Base-by-base conservation (phyloP, 2,797 vertebrate genomes). In the Coendou prehensilis region DNA sequence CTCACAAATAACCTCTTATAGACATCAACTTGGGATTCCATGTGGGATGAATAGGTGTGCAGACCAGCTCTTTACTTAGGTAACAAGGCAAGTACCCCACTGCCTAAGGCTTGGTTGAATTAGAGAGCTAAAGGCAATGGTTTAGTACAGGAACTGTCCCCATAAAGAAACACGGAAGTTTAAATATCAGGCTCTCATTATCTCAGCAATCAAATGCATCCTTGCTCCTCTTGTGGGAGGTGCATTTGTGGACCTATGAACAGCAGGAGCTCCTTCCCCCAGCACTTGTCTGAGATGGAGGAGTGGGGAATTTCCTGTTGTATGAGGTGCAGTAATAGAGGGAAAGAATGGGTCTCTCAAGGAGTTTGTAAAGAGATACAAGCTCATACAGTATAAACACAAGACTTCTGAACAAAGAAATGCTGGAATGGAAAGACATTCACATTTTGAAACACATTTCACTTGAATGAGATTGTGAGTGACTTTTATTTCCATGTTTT, bases 401-500 rank as follows among this genome's bases (percentile, higher is more conserved):
- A 52, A 50, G 28, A 20, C 81, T 91, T 4, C 63, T 73, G 22
- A 47, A 33, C 26, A 41, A 61, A 82, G 28, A 59, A 83, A 18
- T 50, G 23, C 3, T 47, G n/a, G 14, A 50, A 50, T 37, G 20
- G 28, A 47, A 91, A 75, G 18, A 64, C 63, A 84, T 50, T 26
- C 1, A 89, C 1, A 52, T 81, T 56, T 76, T n/a, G n/a, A 90
- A 17, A 20, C 2, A 59, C n/a, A 22, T 30, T 10, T 81, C 41
- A 54, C 17, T 64, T 92, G 78, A 92, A 59, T 86, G 23, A 63
- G 9, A 73, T 75, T 87, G 64, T 73, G 8, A 61, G 20, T 71
- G 10, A 41, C 71, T 83, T 89, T 93, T 33, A 17, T 83, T 57
- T 92, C 69, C 50, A 33, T 30, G 26, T 61, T 89, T 95, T 92